phyloP scores from a whole-genome alignment of 2,797 vertebrate species.

The Chiloscyllium punctatum region DNA sequence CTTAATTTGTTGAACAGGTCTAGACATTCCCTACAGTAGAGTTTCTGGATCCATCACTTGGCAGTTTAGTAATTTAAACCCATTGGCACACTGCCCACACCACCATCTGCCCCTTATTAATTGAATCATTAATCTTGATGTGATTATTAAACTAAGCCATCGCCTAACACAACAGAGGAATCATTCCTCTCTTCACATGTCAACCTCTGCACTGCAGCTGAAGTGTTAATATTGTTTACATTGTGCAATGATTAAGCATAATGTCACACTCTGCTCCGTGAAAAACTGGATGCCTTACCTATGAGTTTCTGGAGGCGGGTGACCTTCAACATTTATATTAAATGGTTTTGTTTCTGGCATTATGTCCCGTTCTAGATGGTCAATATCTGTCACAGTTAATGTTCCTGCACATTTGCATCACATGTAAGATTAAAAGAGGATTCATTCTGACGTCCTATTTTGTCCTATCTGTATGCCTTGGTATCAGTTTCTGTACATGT shows the following conservation, averaged over 20 bases:
- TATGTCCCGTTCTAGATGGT: background rate
- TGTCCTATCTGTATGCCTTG: background rate
- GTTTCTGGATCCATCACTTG: background rate
- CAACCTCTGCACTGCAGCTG: background rate
- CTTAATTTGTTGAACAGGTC: constrained; percentile 11
- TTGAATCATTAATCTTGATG: constrained; percentile 34
- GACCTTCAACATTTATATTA: background rate
- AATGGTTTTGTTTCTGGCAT: background rate
- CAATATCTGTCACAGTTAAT: background rate
- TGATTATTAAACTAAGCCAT: constrained; percentile 27
- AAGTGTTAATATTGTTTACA: background rate
- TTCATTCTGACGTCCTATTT: background rate
- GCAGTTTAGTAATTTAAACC: constrained; percentile 25
- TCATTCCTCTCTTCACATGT: background rate
- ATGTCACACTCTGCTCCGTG: background rate
- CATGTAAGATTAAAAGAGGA: background rate
- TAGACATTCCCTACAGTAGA: background rate
- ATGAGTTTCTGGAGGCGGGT: background rate
- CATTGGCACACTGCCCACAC: background rate
- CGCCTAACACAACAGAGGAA: background rate
- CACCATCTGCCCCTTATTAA: constrained; percentile 14
- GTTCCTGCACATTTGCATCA: background rate
- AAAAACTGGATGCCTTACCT: background rate
- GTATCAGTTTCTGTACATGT: background rate
- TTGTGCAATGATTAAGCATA: background rate